Evolutionary conservation across 1,140 invertebrate species (phyloP).

Genomic region (Drosophila busckii): DNA sequence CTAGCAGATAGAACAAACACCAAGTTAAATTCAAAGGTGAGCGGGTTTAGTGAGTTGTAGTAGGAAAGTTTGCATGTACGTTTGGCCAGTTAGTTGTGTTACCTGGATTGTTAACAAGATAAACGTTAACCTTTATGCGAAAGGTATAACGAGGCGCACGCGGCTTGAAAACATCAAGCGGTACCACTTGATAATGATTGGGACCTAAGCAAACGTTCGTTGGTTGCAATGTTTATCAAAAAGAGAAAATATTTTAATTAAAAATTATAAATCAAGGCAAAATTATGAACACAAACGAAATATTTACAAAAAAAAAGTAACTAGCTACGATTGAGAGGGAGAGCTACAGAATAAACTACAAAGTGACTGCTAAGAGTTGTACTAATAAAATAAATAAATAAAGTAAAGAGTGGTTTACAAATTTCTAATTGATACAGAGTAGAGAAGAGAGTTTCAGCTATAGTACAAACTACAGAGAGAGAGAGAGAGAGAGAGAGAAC

Average conservation of each 20-base stretch:
- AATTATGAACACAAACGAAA: background rate
- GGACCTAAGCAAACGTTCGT: conserved; percentile 46
- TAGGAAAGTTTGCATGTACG: conserved; percentile 2
- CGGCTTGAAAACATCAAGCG: conserved; percentile 70
- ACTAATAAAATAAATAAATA: too few relatives aligned
- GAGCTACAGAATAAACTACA: too few relatives aligned
- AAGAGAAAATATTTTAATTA: too few relatives aligned
- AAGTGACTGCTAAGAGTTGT: too few relatives aligned
- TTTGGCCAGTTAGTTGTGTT: conserved; percentile 61
- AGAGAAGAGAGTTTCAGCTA: too few relatives aligned
- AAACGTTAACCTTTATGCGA: conserved; percentile 76
- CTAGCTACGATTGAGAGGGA: background rate
- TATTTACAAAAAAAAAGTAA: background rate
- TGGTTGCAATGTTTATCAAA: conserved; percentile 27
- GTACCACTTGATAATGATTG: conserved; percentile 71
- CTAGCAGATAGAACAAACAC: conserved; percentile 1
- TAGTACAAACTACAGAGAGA: background rate
- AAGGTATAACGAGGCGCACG: conserved; percentile 73
- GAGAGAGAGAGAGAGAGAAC: conserved; percentile 2
- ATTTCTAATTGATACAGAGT: conserved; percentile 1
- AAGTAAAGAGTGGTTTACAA: too few relatives aligned
- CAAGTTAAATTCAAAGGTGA: conserved; percentile 15
- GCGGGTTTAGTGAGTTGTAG: background rate
- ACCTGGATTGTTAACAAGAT: conserved; percentile 72
- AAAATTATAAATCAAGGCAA: background rate